A percentile compares a stretch with the other conserved stretches of the same genome.
Evolutionary conservation across 2,113 vertebrate genomes (phyloP).

Genomic region (Lasiurus cinereus): DNA sequence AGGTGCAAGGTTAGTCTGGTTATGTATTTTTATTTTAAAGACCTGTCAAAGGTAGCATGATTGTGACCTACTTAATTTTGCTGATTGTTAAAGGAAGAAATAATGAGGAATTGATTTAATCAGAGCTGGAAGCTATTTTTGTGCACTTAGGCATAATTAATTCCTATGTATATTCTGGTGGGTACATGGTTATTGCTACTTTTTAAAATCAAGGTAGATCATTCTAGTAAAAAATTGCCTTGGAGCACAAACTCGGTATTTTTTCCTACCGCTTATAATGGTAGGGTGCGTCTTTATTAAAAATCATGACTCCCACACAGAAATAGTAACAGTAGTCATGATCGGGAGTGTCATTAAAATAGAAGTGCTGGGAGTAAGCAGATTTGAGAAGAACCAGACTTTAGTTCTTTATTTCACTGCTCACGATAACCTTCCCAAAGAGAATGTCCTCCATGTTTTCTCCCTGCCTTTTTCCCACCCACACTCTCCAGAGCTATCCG

Average conservation of each 20-base stretch:
- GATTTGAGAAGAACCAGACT: neutral
- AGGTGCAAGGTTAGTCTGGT: neutral
- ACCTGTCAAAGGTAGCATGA: neutral
- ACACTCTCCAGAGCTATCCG: neutral
- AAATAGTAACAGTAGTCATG: neutral
- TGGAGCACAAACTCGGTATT: neutral
- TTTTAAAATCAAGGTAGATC: neutral
- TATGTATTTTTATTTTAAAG: conserved; percentile 50
- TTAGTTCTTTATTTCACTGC: neutral
- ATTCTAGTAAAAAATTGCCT: neutral
- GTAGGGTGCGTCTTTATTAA: neutral
- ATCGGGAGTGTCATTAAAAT: conserved; percentile 3
- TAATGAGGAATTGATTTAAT: conserved; percentile 61
- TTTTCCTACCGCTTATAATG: neutral
- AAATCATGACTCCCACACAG: conserved; percentile 5
- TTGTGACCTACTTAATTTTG: neutral
- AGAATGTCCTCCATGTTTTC: neutral
- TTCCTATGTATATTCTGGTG: neutral
- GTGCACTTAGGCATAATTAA: conserved; percentile 48
- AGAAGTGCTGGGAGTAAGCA: neutral
- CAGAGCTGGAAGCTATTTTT: conserved; percentile 27
- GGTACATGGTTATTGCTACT: neutral
- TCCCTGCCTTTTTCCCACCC: neutral
- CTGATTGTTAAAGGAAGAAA: conserved; percentile 59
- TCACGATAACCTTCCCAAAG: neutral